A percentile compares a stretch with the other conserved stretches of the same genome.
Evolutionary conservation across 2,113 vertebrate genomes (phyloP).

Genomic region (Paramisgurnus dabryanus): DNA sequence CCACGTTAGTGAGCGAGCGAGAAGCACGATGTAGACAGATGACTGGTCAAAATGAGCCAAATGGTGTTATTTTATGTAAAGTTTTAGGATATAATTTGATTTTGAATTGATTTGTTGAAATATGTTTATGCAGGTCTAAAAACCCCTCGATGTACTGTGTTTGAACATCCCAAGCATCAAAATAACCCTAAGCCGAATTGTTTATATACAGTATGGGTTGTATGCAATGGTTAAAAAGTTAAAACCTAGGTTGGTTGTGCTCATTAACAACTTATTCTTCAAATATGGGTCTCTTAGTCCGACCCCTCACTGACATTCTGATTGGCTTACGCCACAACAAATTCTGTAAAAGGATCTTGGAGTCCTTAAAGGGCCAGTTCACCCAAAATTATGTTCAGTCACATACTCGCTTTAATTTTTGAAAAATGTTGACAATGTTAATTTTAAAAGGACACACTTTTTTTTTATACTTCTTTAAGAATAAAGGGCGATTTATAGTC

Average conservation of each 20-base stretch:
- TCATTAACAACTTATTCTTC: slow-evolving; percentile 6
- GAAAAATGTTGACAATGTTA: too few relatives aligned
- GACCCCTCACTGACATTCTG: not conserved
- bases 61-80: not conserved
- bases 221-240: slow-evolving; percentile 6
- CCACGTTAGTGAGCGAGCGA: slow-evolving; percentile 37
- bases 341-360: too few relatives aligned
- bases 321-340: not conserved
- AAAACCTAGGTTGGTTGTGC: slow-evolving; percentile 8
- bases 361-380: not conserved
- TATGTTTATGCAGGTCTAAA: too few relatives aligned
- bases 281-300: not conserved
- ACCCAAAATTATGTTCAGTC: not conserved
- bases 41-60: slow-evolving; percentile 11
- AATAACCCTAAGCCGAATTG: not conserved
- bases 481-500: too few relatives aligned
- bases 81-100: not conserved
- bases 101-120: not conserved
- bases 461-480: too few relatives aligned
- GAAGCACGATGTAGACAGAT: slow-evolving; percentile 45
- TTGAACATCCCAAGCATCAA: not conserved
- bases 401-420: not conserved
- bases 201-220: slow-evolving; percentile 16
- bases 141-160: not conserved
- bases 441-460: too few relatives aligned